A percentile compares a stretch with the other conserved stretches of the same genome.
phyloP scores from a whole-genome alignment of 53 echinoderm and acorn worm genomes.

The Luidia sarsii region DNA sequence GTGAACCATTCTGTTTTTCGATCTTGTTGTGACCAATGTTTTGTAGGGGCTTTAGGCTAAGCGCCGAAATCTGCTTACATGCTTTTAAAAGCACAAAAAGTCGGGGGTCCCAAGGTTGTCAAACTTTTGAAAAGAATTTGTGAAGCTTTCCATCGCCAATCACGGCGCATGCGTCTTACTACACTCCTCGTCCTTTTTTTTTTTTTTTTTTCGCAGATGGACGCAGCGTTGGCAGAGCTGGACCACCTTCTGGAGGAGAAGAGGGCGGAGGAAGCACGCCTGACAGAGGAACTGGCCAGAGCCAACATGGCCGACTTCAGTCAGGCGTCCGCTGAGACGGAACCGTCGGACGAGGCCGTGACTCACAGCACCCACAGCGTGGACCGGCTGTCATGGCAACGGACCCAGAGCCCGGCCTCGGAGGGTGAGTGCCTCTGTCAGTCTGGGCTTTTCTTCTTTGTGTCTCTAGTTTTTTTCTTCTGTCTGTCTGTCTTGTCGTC shows the following conservation, averaged over 20 bases:
- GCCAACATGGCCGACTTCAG: slow-evolving; percentile 11
- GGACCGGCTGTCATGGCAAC: neutral
- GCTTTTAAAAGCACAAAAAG: too few relatives aligned
- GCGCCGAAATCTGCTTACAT: too few relatives aligned
- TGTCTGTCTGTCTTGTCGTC: too few relatives aligned
- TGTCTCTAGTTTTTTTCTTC: neutral
- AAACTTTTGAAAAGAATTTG: too few relatives aligned
- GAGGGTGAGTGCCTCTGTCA: neutral
- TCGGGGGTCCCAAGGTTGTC: too few relatives aligned
- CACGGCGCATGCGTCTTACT: too few relatives aligned
- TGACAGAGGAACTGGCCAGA: slow-evolving; percentile 26
- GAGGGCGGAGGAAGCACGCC: neutral
- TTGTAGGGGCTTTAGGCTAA: too few relatives aligned
- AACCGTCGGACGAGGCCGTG: neutral
- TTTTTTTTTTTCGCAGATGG: neutral
- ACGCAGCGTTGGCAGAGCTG: slow-evolving; percentile 25
- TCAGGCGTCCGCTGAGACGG: neutral
- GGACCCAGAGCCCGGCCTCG: neutral
- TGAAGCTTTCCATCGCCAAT: too few relatives aligned
- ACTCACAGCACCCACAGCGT: neutral
- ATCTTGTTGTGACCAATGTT: too few relatives aligned
- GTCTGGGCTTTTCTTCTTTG: neutral
- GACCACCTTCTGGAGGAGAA: slow-evolving; percentile 10
- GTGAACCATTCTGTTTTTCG: too few relatives aligned
- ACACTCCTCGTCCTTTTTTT: too few relatives aligned